Evolutionary conservation across 2,113 vertebrate genomes (phyloP).

Genomic region (Apteryx mantelli): DNA sequence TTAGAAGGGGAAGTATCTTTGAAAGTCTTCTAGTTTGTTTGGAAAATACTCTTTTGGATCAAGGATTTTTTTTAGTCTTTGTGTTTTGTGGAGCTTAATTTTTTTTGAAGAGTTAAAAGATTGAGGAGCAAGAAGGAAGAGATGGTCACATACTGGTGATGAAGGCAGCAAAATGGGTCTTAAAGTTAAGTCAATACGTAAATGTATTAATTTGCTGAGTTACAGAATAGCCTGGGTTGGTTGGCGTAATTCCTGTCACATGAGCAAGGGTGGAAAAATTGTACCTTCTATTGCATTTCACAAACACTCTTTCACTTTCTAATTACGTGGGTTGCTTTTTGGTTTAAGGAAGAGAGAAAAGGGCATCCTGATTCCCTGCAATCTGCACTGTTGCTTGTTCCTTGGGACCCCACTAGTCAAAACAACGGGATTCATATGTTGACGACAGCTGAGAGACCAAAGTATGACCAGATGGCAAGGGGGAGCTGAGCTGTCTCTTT

Average conservation of each 20-base stretch:
- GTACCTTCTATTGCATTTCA: neutral
- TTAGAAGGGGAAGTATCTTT: neutral
- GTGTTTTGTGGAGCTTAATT: neutral
- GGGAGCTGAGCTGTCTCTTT: conserved; percentile 70
- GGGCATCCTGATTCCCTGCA: conserved; percentile 43
- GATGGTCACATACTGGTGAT: neutral
- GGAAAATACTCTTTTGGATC: neutral
- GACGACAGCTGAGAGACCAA: conserved; percentile 69
- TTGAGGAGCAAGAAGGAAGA: neutral
- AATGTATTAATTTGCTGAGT: neutral
- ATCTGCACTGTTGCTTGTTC: conserved; percentile 66
- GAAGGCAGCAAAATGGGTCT: neutral
- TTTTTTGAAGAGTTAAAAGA: neutral
- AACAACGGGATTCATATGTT: conserved; percentile 70
- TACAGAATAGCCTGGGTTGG: neutral
- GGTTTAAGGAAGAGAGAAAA: conserved; percentile 50
- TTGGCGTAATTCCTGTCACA: neutral
- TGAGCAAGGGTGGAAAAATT: neutral
- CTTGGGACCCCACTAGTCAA: conserved; percentile 73
- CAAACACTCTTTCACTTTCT: neutral
- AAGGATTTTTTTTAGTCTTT: neutral
- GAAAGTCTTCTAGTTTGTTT: neutral
- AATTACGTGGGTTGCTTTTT: conserved; percentile 9
- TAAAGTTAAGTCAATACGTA: neutral
- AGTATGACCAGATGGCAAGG: conserved; percentile 71